Conservation (phyloP, 2,888 invertebrate species). For the Drosophila phalerata region DNA sequence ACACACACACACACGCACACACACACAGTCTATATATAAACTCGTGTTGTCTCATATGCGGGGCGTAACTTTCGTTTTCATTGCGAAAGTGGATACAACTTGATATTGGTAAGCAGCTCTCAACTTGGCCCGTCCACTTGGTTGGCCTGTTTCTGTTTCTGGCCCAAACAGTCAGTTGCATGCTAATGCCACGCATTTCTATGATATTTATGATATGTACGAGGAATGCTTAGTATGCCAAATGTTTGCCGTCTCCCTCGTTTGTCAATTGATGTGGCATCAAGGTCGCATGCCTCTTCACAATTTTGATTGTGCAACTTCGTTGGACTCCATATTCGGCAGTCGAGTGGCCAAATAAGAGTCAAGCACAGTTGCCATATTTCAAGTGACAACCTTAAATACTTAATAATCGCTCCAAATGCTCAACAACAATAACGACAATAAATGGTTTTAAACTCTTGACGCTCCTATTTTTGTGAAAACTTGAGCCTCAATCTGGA, state of each 20-base stretch:
- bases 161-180: conserved; percentile 42
- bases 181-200: conserved; percentile 50
- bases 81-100: conserved; percentile 80
- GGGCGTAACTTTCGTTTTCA: conserved; percentile 79
- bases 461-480: conserved; percentile 54
- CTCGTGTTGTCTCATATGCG: conserved; percentile 28
- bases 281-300: conserved; percentile 55
- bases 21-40: conserved; percentile 13
- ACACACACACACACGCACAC: conserved; percentile 22
- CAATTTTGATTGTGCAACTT: conserved; percentile 40
- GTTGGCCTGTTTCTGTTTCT: conserved; percentile 58
- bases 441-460: conserved; percentile 39
- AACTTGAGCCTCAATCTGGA: conserved; percentile 18
- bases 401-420: conserved; percentile 34
- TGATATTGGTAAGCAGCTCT: conserved; percentile 63
- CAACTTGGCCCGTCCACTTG: conserved; percentile 44
- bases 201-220: conserved; percentile 16
- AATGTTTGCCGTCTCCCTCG: conserved; percentile 13
- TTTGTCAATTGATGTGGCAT: conserved; percentile 26
- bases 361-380: conserved; percentile 17
- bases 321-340: conserved; percentile 17
- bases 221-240: conserved; percentile 35
- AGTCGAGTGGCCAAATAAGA: conserved; percentile 26
- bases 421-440: conserved; percentile 15
- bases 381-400: conserved; percentile 42